Evolutionary conservation across 2,113 vertebrate species (phyloP).

Genomic region (Mionectes macconnelli): DNA sequence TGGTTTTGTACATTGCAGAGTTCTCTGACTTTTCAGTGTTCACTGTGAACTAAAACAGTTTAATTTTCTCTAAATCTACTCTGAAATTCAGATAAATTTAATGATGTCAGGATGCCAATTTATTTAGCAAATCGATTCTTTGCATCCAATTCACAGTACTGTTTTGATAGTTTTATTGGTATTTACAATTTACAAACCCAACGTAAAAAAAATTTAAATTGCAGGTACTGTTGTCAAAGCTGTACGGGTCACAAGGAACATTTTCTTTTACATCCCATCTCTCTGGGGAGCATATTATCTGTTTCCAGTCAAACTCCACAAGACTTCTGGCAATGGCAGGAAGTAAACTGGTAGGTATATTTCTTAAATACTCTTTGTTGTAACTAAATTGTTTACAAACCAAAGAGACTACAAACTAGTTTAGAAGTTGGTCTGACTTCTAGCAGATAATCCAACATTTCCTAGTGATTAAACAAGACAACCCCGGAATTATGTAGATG

Average conservation of each 20-base stretch:
- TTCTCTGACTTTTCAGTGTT: neutral
- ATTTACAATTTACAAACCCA: neutral
- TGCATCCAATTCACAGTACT: neutral
- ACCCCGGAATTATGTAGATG: neutral
- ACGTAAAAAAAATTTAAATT: neutral
- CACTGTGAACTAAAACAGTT: neutral
- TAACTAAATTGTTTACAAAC: neutral
- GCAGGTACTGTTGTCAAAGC: constrained; percentile 82
- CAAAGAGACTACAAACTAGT: neutral
- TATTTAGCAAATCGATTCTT: neutral
- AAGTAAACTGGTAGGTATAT: constrained; percentile 82
- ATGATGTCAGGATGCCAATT: neutral
- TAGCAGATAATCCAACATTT: neutral
- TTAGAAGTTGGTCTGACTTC: neutral
- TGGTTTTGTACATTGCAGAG: neutral
- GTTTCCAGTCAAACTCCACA: constrained; percentile 88
- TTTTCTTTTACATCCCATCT: constrained; percentile 85
- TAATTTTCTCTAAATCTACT: neutral
- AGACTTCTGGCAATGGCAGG: constrained; percentile 78
- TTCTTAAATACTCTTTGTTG: neutral
- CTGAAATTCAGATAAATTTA: neutral
- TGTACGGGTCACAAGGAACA: constrained; percentile 80
- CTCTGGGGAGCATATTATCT: constrained; percentile 84
- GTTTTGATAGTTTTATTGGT: neutral
- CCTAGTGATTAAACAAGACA: neutral